Evolutionary conservation across 1,140 invertebrate genomes (phyloP).

Genomic region (Lutraria rhynchaena): DNA sequence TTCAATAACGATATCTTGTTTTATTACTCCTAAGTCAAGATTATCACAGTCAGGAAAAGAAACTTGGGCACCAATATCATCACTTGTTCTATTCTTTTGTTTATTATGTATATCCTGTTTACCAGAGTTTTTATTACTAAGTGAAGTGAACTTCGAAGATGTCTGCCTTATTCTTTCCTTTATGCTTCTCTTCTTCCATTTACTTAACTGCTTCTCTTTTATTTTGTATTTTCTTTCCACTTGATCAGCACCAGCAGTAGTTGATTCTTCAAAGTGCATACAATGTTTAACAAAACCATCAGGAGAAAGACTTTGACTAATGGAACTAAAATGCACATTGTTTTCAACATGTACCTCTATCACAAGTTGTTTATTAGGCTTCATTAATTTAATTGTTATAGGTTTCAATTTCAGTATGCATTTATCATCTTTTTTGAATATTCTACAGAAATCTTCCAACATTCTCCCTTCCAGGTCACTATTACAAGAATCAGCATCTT

Average conservation of each 20-base stretch:
- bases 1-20: too few relatives aligned
- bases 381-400: constrained; percentile 15
- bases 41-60: too few relatives aligned
- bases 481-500: background rate
- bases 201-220: background rate
- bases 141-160: background rate
- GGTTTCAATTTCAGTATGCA: constrained; percentile 13
- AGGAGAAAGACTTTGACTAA: background rate
- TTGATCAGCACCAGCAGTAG: too few relatives aligned
- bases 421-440: constrained; percentile 5
- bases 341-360: constrained; percentile 18
- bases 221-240: background rate
- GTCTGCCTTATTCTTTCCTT: background rate
- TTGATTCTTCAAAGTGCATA: background rate
- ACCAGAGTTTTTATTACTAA: background rate
- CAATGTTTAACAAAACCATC: constrained; percentile 17
- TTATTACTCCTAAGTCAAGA: too few relatives aligned
- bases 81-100: background rate
- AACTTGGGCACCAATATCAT: too few relatives aligned
- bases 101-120: background rate
- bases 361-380: background rate
- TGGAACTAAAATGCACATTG: background rate
- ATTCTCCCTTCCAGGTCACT: constrained; percentile 3
- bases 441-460: constrained; percentile 6
- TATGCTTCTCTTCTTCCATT: background rate